A percentile compares a stretch with the other conserved stretches of the same genome.
Conservation (phyloP, 2,797 vertebrate species). For the Pseudocheirus occidentalis region DNA sequence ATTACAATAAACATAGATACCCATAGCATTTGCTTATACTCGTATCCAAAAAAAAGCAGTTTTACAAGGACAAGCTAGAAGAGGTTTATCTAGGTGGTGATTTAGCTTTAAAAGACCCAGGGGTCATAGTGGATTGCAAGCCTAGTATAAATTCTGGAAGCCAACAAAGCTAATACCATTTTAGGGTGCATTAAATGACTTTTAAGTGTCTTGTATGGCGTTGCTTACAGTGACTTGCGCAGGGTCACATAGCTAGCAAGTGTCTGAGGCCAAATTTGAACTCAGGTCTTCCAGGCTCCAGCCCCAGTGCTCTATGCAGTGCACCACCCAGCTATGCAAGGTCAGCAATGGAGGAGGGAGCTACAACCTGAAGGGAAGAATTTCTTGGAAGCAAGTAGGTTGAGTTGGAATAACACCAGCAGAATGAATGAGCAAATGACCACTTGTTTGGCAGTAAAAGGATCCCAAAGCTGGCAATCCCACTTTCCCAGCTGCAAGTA, state of each 20-base stretch:
- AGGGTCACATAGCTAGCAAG: background rate
- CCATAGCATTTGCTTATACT: background rate
- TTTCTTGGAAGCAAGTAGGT: background rate
- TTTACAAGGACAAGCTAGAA: background rate
- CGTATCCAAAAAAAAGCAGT: background rate
- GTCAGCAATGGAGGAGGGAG: background rate
- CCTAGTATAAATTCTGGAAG: background rate
- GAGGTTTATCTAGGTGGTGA: background rate
- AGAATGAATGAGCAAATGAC: fast-evolving
- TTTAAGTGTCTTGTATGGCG: background rate
- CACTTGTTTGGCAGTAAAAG: background rate
- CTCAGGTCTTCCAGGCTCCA: background rate
- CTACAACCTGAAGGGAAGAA: background rate
- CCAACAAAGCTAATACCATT: background rate
- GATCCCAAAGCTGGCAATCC: background rate
- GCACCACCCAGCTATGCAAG: background rate
- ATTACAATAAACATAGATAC: background rate
- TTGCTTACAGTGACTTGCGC: background rate
- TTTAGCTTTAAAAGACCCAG: background rate
- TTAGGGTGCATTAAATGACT: background rate
- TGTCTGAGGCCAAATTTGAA: background rate
- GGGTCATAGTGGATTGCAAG: background rate
- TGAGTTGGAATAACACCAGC: background rate
- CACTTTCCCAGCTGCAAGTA: background rate
- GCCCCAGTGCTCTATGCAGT: too few relatives aligned